Evolutionary conservation across 2,113 vertebrate species (phyloP), one percentile per base, ranked within the genome.

Genomic region (Microcebus tavaratra): DNA sequence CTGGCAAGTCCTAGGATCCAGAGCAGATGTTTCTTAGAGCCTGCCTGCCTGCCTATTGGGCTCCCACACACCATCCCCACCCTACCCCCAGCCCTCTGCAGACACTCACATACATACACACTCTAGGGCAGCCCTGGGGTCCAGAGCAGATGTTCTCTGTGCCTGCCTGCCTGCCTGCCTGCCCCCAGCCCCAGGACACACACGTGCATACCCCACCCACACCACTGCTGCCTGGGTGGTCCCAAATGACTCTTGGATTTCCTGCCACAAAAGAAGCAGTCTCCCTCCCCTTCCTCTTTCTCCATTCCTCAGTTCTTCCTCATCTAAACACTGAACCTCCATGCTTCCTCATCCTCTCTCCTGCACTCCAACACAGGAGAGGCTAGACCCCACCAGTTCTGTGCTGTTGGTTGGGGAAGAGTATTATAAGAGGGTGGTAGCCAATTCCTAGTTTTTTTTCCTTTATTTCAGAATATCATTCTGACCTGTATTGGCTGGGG

Each of bases 211-310:
- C 86, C 97, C 92, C 93, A 89, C 96, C 93, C 93, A 96, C 90
- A 97, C 98, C 98, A 97, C 90, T 29, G 98, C 99, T 99, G 99
- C 99, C 98, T 99, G 99, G 99, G 99, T 99, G 99, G 99, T 99
- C 99, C 99, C 98, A 99, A 99, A 99, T 99, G 99, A 99, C 99
- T 99, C 99, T 99, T 99, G 99, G 99, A 99, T 99, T 99, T 99
- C 99, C 99, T 99, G 99, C 99, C 99, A 99, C 99, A 99, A 99
- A 99, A 99, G 98, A 99, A 98, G 98, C 98, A 98, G 98, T 98
- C 97, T 98, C 98, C 98, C 95, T 95, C 97, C 97, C 91, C 93
- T 96, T 97, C 97, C 97, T 98, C 98, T 97, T 97, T 95, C 98
- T 98, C 97, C 97, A 55, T 55, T 93, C 84, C 70, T 57, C 87